Base-by-base conservation (phyloP, 2,113 vertebrate genomes). In the Rhegmatorhina hoffmannsi region DNA sequence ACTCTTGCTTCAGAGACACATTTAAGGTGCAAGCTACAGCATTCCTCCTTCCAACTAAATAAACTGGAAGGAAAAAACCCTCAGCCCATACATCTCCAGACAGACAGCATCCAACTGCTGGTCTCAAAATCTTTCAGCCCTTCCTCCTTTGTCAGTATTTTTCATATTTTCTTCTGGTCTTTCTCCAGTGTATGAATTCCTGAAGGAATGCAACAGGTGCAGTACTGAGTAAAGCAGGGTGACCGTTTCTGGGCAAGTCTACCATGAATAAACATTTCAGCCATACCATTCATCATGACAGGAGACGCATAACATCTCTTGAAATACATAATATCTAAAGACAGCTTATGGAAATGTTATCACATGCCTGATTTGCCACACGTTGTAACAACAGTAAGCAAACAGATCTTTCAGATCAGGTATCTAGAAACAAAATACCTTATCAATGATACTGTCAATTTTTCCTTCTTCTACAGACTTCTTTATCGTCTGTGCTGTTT, bases 381-480 rank as follows among this genome's bases (percentile, higher is more conserved):
- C 6, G 2, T n/a, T 64, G 7, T 11, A 92, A 58, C 5, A 87
- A 56, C 15, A 67, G 50, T 23, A 78, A 64, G 31, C 38, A 55
- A 92, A 31, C 8, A 92, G 17, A 81, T 10, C 17, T 82, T 91
- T 78, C 33, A 92, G 60, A 67, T 87, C 18, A 49, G 21, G 10
- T 21, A 62, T 29, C 5, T 11, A 86, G 36, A 86, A 87, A 90
- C 68, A 55, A 72, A 84, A 66, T 98, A 99, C 99, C 99, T 99
- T 99, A 95, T 99, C 99, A 69, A 99, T 98, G 94, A 99, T 99
- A 87, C 98, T 98, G 90, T 99, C 99, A 10, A 99, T 99, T 79
- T 99, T 99, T 21, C 99, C 99, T 90, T 99, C 99, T 96, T 99
- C 99, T 28, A 99, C 99, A 8, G 98, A 99, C 96, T 99, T 99